Conservation (phyloP, 2,113 vertebrate species). For the Channa argus region DNA sequence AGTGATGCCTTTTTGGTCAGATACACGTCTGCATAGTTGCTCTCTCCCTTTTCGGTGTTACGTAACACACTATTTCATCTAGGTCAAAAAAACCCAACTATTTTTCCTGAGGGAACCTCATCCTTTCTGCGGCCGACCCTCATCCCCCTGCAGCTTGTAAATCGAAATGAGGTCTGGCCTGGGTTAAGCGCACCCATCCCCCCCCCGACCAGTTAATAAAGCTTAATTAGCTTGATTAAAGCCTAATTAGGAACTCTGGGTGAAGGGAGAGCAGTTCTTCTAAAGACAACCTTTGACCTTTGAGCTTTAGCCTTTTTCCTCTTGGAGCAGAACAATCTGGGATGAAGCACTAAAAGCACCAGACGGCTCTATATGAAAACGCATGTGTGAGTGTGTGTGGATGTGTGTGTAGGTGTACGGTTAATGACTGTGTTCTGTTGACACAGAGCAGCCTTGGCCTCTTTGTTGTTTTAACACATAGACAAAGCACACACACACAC, state of each 20-base stretch:
- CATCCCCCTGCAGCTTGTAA: constrained; percentile 36
- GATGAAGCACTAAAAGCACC: constrained; percentile 62
- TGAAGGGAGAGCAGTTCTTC: constrained; percentile 54
- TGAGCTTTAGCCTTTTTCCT: constrained; percentile 59
- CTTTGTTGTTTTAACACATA: constrained; percentile 50
- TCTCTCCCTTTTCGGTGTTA: constrained; percentile 31
- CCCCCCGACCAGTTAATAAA: constrained; percentile 69
- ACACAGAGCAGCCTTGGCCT: constrained; percentile 58
- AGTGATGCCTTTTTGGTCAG: background rate
- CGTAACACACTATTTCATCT: constrained; percentile 58
- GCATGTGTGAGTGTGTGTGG: constrained; percentile 24
- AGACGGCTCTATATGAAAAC: constrained; percentile 15
- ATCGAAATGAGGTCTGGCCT: constrained; percentile 50
- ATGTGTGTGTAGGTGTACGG: constrained; percentile 30
- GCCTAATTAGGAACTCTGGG: constrained; percentile 69
- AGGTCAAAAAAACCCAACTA: constrained; percentile 20
- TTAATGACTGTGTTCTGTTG: constrained; percentile 56
- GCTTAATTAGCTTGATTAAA: constrained; percentile 84
- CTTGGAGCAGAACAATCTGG: constrained; percentile 67
- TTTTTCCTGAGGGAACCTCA: background rate
- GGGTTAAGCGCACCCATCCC: constrained; percentile 60
- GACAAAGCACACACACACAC: constrained; percentile 28
- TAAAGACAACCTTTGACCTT: constrained; percentile 76
- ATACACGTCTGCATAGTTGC: background rate
- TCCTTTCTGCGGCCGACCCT: constrained; percentile 2